phyloP scores from a whole-genome alignment of 2,113 vertebrate species.

The Hyperopisus bebe region DNA sequence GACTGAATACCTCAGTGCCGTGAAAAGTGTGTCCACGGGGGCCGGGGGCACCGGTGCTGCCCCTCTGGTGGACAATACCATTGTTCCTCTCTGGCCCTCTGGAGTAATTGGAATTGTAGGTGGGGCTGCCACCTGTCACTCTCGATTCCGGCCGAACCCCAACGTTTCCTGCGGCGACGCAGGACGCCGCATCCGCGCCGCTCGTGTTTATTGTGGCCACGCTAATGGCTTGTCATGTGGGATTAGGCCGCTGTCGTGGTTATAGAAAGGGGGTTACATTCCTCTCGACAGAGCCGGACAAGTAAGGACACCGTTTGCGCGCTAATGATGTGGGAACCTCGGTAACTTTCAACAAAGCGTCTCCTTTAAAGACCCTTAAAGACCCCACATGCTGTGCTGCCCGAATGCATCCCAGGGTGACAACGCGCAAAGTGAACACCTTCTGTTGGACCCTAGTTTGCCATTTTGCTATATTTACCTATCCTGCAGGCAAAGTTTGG shows the following conservation, averaged over 20 bases:
- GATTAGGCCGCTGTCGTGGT: neutral
- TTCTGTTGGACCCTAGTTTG: neutral
- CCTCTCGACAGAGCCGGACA: neutral
- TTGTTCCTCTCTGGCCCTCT: neutral
- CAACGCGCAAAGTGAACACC: neutral
- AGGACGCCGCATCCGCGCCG: neutral
- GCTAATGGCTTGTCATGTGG: conserved; percentile 8
- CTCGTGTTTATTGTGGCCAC: neutral
- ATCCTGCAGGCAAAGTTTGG: neutral
- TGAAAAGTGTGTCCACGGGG: neutral
- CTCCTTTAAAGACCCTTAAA: conserved; percentile 4
- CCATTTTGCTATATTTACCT: neutral
- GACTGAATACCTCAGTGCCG: neutral
- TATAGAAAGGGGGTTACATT: neutral
- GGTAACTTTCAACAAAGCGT: neutral
- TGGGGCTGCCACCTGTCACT: conserved; percentile 7
- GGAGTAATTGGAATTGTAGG: neutral
- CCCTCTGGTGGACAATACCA: neutral
- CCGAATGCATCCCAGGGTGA: neutral
- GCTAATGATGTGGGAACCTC: neutral
- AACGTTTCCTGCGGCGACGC: neutral
- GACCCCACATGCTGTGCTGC: neutral
- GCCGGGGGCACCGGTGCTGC: neutral
- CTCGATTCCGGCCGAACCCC: neutral
- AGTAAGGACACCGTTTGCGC: neutral